A percentile compares a stretch with the other conserved stretches of the same genome.
Evolutionary conservation across 2,888 invertebrate genomes (phyloP).

Genomic region (Cephus spinipes): DNA sequence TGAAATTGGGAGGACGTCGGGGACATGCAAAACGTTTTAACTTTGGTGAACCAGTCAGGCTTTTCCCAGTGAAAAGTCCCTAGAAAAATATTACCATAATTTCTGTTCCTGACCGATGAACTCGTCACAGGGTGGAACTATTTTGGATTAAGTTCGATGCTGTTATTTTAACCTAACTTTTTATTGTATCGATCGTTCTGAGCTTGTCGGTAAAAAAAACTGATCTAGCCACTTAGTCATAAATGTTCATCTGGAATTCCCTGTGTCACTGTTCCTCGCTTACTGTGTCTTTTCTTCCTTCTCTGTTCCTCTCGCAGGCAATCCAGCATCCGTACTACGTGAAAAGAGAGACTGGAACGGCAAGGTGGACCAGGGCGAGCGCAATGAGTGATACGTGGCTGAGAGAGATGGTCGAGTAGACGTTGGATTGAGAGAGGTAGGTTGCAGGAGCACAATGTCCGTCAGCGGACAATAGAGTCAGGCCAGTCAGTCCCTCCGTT

Average conservation of each 20-base stretch:
- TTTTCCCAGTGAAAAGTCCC: not conserved
- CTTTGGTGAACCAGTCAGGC: not conserved
- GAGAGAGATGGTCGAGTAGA: not conserved
- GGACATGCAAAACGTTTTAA: constrained; percentile 10
- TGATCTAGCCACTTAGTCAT: constrained; percentile 5
- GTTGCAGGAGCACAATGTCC: constrained; percentile 22
- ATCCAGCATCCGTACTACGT: not conserved
- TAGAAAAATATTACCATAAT: not conserved
- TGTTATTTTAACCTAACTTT: not conserved
- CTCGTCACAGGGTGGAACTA: not conserved
- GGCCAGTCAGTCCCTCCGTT: constrained; percentile 18
- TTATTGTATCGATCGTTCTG: not conserved
- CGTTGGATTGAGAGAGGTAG: constrained; percentile 19
- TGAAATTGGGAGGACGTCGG: not conserved
- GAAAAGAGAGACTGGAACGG: not conserved
- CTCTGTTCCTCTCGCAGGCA: not conserved
- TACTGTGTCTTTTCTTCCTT: not conserved
- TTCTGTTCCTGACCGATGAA: not conserved
- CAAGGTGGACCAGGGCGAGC: not conserved
- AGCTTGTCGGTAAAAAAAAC: not conserved
- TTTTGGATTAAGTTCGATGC: not conserved
- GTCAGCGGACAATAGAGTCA: constrained; percentile 23
- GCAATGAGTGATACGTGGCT: not conserved
- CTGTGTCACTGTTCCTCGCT: not conserved
- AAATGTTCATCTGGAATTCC: constrained; percentile 4